Percentiles rank a stretch among this genome's conserved stretches.
Evolutionary conservation across 2,113 vertebrate species (phyloP).

Genomic region (Cebidichthys violaceus): DNA sequence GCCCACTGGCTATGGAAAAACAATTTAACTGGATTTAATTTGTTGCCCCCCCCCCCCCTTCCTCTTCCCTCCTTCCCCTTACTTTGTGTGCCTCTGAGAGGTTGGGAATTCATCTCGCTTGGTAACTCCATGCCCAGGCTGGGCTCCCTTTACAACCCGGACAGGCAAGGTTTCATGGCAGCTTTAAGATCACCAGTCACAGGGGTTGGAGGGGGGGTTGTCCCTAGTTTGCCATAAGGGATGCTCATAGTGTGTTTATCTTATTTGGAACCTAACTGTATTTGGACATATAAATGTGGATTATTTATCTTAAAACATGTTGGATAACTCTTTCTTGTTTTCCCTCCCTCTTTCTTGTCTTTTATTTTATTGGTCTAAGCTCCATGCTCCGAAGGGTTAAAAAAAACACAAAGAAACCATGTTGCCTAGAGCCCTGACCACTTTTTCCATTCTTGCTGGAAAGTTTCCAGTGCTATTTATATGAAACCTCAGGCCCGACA

Average conservation of each 20-base stretch:
- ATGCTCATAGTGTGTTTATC: background rate
- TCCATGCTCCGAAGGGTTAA: slow-evolving; percentile 73
- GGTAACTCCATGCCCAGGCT: slow-evolving; percentile 43
- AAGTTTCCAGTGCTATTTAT: slow-evolving; percentile 83
- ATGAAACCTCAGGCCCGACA: slow-evolving; percentile 70
- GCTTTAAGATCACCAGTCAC: slow-evolving; percentile 10
- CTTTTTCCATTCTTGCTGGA: slow-evolving; percentile 82
- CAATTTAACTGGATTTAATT: slow-evolving; percentile 85
- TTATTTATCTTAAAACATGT: background rate
- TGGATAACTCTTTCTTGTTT: background rate
- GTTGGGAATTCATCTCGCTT: slow-evolving; percentile 69
- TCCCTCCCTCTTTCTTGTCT: background rate
- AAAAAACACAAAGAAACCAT: slow-evolving; percentile 62
- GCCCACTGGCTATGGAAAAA: slow-evolving; percentile 85
- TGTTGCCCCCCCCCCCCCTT: slow-evolving; percentile 52
- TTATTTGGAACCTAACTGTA: background rate
- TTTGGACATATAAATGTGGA: background rate
- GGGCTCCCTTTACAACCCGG: slow-evolving; percentile 28
- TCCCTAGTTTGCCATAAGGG: background rate
- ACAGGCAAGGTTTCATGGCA: slow-evolving; percentile 19
- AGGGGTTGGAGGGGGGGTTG: background rate
- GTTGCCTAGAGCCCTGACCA: slow-evolving; percentile 74
- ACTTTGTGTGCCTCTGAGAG: slow-evolving; percentile 68
- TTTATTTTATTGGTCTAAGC: background rate
- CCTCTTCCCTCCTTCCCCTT: slow-evolving; percentile 44